phyloP scores from a whole-genome alignment of 1,140 invertebrate species.

The Zaprionus davidi region DNA sequence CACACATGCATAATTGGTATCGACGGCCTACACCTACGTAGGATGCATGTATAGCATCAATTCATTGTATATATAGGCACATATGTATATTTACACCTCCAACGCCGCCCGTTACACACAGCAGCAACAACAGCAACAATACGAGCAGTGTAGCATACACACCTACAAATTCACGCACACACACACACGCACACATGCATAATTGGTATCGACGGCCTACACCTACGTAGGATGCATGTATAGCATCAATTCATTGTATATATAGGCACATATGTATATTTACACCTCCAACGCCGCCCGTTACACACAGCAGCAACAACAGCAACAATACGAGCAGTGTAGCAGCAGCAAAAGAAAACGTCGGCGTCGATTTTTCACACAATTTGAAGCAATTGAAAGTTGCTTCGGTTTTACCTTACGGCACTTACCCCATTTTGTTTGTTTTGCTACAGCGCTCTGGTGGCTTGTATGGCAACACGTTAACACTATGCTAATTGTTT shows the following conservation, averaged over 20 bases:
- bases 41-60: slow-evolving; percentile 43
- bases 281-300: slow-evolving; percentile 57
- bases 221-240: slow-evolving; percentile 35
- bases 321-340: slow-evolving; percentile 22
- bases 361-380: slow-evolving; percentile 79
- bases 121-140: slow-evolving; percentile 30
- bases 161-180: slow-evolving; percentile 15
- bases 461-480: slow-evolving; percentile 45
- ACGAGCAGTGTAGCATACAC: slow-evolving; percentile 19
- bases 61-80: slow-evolving; percentile 49
- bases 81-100: slow-evolving; percentile 63
- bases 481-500: slow-evolving; percentile 54
- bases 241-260: slow-evolving; percentile 53
- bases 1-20: slow-evolving; percentile 47
- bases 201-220: slow-evolving; percentile 55
- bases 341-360: slow-evolving; percentile 46
- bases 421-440: slow-evolving; percentile 70
- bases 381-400: slow-evolving; percentile 33
- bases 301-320: slow-evolving; percentile 50
- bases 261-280: slow-evolving; percentile 59
- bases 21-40: slow-evolving; percentile 41
- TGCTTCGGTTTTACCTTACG: background rate
- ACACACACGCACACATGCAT: slow-evolving; percentile 16
- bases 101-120: slow-evolving; percentile 62
- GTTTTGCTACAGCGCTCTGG: slow-evolving; percentile 50